Evolutionary conservation across 2,113 vertebrate species (phyloP).

Genomic region (Xenus cinereus): DNA sequence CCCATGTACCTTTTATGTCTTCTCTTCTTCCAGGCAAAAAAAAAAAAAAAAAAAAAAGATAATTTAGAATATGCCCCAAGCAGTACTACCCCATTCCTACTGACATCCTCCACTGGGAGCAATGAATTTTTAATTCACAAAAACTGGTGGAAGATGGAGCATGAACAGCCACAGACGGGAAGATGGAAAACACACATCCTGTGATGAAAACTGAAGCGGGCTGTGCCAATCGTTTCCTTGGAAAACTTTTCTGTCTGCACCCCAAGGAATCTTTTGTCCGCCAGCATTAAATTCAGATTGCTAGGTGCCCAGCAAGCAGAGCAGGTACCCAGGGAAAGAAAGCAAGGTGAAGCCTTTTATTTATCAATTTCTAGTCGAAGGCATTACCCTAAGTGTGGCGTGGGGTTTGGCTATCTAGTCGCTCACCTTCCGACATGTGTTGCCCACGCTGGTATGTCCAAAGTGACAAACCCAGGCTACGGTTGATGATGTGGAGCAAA

Average conservation of each 20-base stretch:
- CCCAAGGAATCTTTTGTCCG: neutral
- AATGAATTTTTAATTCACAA: neutral
- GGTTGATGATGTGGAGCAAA: fast-evolving
- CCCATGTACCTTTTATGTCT: neutral
- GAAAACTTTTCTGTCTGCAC: neutral
- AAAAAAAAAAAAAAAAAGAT: neutral
- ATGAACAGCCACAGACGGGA: neutral
- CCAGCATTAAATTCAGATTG: neutral
- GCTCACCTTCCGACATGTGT: fast-evolving
- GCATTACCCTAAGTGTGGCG: neutral
- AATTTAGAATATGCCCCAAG: conserved; percentile 14
- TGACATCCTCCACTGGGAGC: neutral
- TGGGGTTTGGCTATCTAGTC: fast-evolving
- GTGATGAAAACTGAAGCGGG: neutral
- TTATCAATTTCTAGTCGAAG: neutral
- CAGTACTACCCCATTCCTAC: neutral
- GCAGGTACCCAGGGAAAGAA: neutral
- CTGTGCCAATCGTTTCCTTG: neutral
- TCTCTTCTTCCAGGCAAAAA: neutral
- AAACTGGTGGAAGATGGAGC: neutral
- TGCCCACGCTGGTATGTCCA: fast-evolving
- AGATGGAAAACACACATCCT: neutral
- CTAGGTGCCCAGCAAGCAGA: neutral
- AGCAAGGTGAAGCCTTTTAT: neutral
- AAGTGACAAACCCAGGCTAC: neutral